Evolutionary conservation across 2,888 invertebrate species (phyloP).

Genomic region (Luperina testacea): DNA sequence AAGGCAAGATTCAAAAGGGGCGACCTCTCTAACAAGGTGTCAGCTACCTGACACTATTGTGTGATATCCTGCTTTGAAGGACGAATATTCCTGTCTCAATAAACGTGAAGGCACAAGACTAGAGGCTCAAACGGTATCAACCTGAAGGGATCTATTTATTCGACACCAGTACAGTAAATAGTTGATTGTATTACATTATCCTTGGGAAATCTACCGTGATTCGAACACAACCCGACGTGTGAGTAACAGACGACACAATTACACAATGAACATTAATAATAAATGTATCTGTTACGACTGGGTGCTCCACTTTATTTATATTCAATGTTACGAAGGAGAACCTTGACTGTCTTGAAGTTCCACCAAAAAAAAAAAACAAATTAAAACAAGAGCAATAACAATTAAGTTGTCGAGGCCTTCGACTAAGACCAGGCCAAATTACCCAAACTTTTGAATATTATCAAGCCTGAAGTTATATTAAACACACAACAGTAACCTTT

Average conservation of each 20-base stretch:
- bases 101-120: constrained; percentile 71
- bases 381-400: background rate
- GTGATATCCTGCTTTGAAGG: constrained; percentile 81
- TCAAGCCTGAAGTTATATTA: background rate
- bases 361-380: constrained; percentile 12
- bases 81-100: constrained; percentile 85
- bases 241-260: constrained; percentile 46
- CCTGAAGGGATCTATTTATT: constrained; percentile 72
- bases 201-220: constrained; percentile 59
- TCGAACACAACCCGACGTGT: constrained; percentile 55
- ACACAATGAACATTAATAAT: constrained; percentile 49
- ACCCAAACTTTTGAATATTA: constrained; percentile 6
- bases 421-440: constrained; percentile 1
- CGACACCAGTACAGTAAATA: constrained; percentile 68
- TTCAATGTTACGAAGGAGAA: constrained; percentile 22
- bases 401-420: background rate
- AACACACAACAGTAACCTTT: background rate
- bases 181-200: constrained; percentile 66
- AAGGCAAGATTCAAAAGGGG: constrained; percentile 82
- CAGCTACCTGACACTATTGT: constrained; percentile 87
- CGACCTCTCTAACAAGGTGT: constrained; percentile 86
- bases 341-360: constrained; percentile 28
- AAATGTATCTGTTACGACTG: constrained; percentile 30
- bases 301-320: constrained; percentile 32
- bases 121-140: constrained; percentile 67